Evolutionary conservation across 2,113 vertebrate genomes (phyloP).

Genomic region (Pseudolaguvia tuberculata): DNA sequence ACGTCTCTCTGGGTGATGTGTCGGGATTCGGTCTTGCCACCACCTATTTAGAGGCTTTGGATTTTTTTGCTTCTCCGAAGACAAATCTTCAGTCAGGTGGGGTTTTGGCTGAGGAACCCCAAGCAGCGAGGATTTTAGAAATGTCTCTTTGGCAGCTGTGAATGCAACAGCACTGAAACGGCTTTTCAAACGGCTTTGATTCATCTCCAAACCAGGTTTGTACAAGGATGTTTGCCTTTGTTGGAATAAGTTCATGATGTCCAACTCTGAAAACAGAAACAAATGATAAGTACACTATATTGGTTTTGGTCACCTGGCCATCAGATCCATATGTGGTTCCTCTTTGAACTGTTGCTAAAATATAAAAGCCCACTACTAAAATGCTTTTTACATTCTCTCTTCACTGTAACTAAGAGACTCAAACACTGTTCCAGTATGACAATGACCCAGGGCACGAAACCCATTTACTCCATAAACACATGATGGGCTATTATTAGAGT

Average conservation of each 20-base stretch:
- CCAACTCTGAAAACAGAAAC: conserved; percentile 49
- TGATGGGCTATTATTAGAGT: too few relatives aligned
- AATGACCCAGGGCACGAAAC: too few relatives aligned
- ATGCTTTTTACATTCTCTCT: too few relatives aligned
- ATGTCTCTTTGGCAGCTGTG: conserved; percentile 36
- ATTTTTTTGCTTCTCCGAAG: conserved; percentile 7
- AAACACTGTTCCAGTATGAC: too few relatives aligned
- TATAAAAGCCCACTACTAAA: too few relatives aligned
- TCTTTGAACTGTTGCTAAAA: too few relatives aligned
- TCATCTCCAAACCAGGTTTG: conserved; percentile 18
- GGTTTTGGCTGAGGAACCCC: conserved; percentile 25
- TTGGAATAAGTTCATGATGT: conserved; percentile 53
- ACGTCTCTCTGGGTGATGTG: neutral
- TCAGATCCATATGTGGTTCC: too few relatives aligned
- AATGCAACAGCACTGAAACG: conserved; percentile 29
- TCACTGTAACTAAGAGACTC: too few relatives aligned
- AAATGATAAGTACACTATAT: neutral
- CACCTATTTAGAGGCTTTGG: conserved; percentile 14
- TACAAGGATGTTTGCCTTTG: conserved; percentile 26
- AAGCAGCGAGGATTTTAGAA: conserved; percentile 23
- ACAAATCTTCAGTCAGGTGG: neutral
- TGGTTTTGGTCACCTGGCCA: too few relatives aligned
- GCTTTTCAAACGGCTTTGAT: conserved; percentile 39
- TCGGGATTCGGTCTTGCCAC: conserved; percentile 22
- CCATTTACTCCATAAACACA: too few relatives aligned